phyloP scores from a whole-genome alignment of 2,797 vertebrate genomes.

The Gallirallus australis region DNA sequence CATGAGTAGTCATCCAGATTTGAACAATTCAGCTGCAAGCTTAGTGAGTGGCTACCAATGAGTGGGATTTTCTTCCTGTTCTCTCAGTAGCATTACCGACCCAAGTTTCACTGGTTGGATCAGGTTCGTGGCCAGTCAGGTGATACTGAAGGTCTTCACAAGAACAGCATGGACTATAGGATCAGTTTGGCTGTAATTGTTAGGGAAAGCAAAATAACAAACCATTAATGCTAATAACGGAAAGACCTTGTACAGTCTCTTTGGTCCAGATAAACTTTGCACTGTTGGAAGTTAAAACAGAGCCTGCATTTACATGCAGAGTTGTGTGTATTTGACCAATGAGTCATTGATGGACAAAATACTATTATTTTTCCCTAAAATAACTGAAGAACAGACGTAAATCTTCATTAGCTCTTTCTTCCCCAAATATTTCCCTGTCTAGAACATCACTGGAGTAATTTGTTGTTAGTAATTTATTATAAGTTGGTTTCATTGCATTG shows the following conservation, averaged over 20 bases:
- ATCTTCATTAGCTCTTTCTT: not conserved
- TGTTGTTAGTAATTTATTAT: not conserved
- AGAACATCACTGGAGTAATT: not conserved
- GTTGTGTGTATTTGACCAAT: not conserved
- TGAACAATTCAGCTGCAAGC: not conserved
- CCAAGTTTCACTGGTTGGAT: not conserved
- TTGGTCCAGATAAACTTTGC: not conserved
- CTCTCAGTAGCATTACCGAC: not conserved
- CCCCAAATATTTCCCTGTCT: not conserved
- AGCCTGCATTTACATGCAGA: not conserved
- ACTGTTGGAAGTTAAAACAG: not conserved
- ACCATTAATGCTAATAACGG: not conserved
- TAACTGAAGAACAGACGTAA: not conserved
- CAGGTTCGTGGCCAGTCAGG: not conserved
- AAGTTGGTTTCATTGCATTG: not conserved
- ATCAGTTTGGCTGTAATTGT: not conserved
- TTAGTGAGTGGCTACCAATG: not conserved
- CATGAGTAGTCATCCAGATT: not conserved
- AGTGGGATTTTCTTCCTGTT: not conserved
- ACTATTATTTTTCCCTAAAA: not conserved
- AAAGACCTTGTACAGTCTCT: not conserved
- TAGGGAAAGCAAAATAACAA: not conserved
- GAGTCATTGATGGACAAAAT: not conserved
- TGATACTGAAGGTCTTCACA: not conserved
- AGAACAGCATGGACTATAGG: not conserved